Conservation (phyloP, 2,113 vertebrate genomes). For the Aphyosemion australe region DNA sequence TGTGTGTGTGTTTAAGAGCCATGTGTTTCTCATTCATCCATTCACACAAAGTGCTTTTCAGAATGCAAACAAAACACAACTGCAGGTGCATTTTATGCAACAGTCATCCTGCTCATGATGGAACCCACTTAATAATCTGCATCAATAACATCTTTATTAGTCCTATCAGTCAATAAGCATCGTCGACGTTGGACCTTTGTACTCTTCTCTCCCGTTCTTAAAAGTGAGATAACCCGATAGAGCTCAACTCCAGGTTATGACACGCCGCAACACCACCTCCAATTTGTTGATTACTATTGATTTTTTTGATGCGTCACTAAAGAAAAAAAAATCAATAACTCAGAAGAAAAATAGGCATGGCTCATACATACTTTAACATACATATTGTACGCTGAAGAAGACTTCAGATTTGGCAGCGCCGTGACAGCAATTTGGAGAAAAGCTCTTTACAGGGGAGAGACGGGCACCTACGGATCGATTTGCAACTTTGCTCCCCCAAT, state of each 20-base stretch:
- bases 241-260: constrained; percentile 82
- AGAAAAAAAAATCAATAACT: constrained; percentile 93
- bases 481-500: constrained; percentile 91
- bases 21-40: neutral
- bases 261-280: constrained; percentile 82
- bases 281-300: constrained; percentile 99
- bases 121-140: constrained; percentile 35
- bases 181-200: constrained; percentile 43
- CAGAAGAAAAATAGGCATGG: constrained; percentile 88
- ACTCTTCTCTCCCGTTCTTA: constrained; percentile 70
- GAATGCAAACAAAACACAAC: neutral
- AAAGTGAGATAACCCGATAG: constrained; percentile 88
- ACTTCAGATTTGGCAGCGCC: constrained; percentile 86
- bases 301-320: constrained; percentile 98
- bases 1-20: neutral
- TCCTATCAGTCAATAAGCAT: constrained; percentile 1
- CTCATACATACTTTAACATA: constrained; percentile 93
- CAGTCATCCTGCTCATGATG: neutral
- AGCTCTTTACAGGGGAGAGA: constrained; percentile 97
- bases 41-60: neutral
- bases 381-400: constrained; percentile 81
- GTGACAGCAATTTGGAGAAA: constrained; percentile 93
- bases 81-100: neutral
- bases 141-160: constrained; percentile 71
- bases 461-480: constrained; percentile 86